phyloP scores from a whole-genome alignment of 2,888 invertebrate genomes.

The Euplexia lucipara region DNA sequence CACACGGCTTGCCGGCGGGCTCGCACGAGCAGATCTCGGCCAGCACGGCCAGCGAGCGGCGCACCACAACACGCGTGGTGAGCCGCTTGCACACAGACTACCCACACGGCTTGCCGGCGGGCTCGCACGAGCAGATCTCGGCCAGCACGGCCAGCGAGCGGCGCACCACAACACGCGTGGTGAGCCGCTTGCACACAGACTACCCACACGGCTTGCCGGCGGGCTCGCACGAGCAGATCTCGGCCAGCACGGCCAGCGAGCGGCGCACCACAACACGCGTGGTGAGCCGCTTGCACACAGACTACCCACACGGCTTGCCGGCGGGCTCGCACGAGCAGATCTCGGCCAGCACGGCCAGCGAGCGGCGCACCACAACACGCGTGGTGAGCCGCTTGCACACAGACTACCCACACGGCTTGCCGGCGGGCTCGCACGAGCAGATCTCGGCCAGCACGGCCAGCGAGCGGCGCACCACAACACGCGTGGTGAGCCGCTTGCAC shows the following conservation, averaged over 20 bases:
- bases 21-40: constrained; percentile 9
- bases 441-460: constrained; percentile 98
- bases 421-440: constrained; percentile 96
- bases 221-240: constrained; percentile 3
- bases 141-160: constrained; percentile 97
- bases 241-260: neutral
- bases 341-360: constrained; percentile 97
- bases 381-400: constrained; percentile 68
- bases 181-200: constrained; percentile 81
- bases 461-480: constrained; percentile 96
- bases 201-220: no score
- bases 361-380: constrained; percentile 95
- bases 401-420: constrained; percentile 97
- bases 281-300: constrained; percentile 72
- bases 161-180: neutral
- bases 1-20: no score
- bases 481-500: constrained; percentile 58
- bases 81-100: constrained; percentile 83
- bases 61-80: neutral
- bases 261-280: neutral
- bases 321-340: constrained; percentile 95
- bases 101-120: no score
- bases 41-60: constrained; percentile 5
- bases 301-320: constrained; percentile 98
- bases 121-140: constrained; percentile 91